Percentiles rank a stretch among this genome's conserved stretches.
These are phyloP conservation scores for Anser cygnoides DNA, from an alignment of 2,113 vertebrate genomes.

Conservation along the genomic window DNA sequence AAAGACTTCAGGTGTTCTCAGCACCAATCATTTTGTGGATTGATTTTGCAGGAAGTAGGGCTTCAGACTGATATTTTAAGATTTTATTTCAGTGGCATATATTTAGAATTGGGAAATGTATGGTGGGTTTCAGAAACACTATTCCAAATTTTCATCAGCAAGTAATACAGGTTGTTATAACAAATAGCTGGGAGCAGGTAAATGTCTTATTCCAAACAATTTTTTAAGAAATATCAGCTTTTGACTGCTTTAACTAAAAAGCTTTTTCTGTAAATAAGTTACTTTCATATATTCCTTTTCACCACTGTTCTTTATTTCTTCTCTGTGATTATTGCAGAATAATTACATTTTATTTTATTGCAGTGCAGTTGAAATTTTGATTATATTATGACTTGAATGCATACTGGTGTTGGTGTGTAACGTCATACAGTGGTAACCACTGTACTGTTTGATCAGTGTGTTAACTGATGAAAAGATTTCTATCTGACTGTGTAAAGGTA, in stretches of 20 bases:
- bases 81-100: neutral
- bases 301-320: neutral
- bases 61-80: neutral
- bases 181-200: neutral
- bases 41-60: neutral
- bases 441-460: neutral
- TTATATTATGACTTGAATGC: neutral
- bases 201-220: neutral
- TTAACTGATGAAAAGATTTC: neutral
- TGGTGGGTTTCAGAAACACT: neutral
- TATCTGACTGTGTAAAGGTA: neutral
- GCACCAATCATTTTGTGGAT: fast-evolving
- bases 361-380: neutral
- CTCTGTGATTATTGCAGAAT: neutral
- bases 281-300: neutral
- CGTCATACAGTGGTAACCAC: neutral
- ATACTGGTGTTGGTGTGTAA: neutral
- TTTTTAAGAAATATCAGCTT: neutral
- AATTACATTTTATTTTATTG: neutral
- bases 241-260: neutral
- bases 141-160: neutral
- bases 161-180: neutral
- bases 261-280: neutral
- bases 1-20: neutral
- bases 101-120: neutral